These are phyloP conservation scores for Drepana arcuata DNA, from an alignment of 1,140 invertebrate species.

Conservation along the genomic window DNA sequence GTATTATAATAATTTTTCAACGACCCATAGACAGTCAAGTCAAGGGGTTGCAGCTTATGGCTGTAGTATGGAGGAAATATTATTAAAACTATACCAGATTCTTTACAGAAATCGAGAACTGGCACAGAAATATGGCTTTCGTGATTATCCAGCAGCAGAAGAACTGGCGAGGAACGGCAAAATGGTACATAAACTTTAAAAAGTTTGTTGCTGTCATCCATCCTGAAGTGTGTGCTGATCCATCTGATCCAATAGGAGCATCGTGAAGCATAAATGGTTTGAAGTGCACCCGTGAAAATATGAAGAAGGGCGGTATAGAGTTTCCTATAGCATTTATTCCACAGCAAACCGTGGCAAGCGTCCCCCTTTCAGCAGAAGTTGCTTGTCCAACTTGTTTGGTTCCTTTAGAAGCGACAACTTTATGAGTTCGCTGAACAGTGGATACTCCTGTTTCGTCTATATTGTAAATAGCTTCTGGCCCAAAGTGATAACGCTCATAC, in stretches of 20 bases:
- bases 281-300: constrained; percentile 20
- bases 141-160: constrained; percentile 58
- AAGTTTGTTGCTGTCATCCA: constrained; percentile 24
- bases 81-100: constrained; percentile 41
- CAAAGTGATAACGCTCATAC: constrained; percentile 12
- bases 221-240: constrained; percentile 8
- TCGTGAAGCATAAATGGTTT: constrained; percentile 8
- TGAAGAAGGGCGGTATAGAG: constrained; percentile 14
- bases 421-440: constrained; percentile 14
- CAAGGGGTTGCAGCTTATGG: constrained; percentile 55
- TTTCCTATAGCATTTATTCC: constrained; percentile 14
- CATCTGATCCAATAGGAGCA: constrained; percentile 6
- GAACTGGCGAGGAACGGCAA: constrained; percentile 31
- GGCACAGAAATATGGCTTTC: constrained; percentile 22
- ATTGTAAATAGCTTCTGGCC: constrained; percentile 19
- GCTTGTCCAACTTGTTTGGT: constrained; percentile 16
- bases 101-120: constrained; percentile 23
- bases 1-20: constrained; percentile 36
- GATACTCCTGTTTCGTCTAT: constrained; percentile 20
- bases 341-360: constrained; percentile 13
- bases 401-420: constrained; percentile 14
- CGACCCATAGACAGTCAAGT: constrained; percentile 40
- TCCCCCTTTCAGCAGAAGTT: constrained; percentile 19
- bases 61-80: constrained; percentile 43
- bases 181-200: constrained; percentile 38